These are phyloP conservation scores for Pristionchus arcanus DNA, from an alignment of 2,888 invertebrate species.

Conservation along the genomic window DNA sequence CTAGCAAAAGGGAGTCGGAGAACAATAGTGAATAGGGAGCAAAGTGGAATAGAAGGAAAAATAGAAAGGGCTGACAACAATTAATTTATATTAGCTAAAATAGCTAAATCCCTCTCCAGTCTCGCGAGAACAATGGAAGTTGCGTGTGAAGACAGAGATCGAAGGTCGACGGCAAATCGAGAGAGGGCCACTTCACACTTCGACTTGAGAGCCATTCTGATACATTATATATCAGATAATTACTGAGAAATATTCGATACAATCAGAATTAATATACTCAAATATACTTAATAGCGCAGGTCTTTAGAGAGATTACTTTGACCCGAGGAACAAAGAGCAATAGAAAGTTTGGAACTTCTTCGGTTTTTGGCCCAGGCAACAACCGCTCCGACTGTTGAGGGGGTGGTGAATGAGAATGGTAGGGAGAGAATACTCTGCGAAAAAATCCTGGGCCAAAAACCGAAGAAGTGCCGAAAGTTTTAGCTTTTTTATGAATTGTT, in stretches of 20 bases:
- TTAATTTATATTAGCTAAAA: slow-evolving; percentile 31
- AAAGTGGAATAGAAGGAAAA: not conserved
- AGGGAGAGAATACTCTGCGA: no score
- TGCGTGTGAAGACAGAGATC: slow-evolving; percentile 23
- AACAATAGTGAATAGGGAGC: not conserved
- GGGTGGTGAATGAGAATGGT: no score
- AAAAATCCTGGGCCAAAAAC: no score
- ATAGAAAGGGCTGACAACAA: not conserved
- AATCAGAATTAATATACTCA: no score
- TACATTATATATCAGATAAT: not conserved
- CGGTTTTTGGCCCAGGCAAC: no score
- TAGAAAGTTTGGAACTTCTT: no score
- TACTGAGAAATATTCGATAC: not conserved
- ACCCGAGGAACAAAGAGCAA: no score
- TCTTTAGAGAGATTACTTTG: no score
- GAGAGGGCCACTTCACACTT: slow-evolving; percentile 49
- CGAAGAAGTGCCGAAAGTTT: no score
- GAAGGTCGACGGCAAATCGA: slow-evolving; percentile 42
- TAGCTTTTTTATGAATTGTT: no score
- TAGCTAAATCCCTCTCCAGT: not conserved
- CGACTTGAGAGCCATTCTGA: slow-evolving; percentile 26
- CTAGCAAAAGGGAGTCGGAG: not conserved
- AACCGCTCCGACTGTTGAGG: no score
- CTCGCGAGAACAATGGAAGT: not conserved
- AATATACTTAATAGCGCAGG: no score